Evolutionary conservation across 2,888 invertebrate genomes (phyloP), one percentile per base, ranked within the genome.

Genomic region (Leptodirus hochenwartii): DNA sequence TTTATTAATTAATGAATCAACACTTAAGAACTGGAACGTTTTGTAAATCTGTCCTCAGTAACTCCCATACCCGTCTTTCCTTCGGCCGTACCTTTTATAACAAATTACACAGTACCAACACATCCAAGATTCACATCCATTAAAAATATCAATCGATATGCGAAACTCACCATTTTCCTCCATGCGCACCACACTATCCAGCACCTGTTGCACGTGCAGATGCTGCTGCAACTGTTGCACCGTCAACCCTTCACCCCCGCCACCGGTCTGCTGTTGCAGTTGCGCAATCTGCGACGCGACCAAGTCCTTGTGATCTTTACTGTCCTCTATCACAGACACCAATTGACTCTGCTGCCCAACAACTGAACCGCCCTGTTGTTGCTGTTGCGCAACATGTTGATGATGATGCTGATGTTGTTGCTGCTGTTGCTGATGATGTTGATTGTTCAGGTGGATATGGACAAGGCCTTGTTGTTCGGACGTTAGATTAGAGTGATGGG

Each of bases 151-250:
- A n/a, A n/a, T n/a, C n/a, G 20, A 20, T 28, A 44, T 33, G 6
- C 27, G 11, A 20, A 37, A 34, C 25, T 45, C 42, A 28, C 49
- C 42, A 39, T 41, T 41, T 20, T 43, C 43, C 41, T 54, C 52
- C 46, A 53, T 44, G 13, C 51, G 46, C 5, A 51, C 51, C 32
- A 53, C 54, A 38, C 54, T 55, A 36, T 56, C 54, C 25, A 55
- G 41, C 11, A 67, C 70, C 58, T 71, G 69, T 47, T 68, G 68
- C 14, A 67, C 67, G 30, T 64, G 61, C 37, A 62, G 38, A 22
- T 37, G 15, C 12, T 66, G 66, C 39, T 67, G 66, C 41, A 67
- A 47, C 43, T 68, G 68, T 37, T 65, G 64, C 6, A 63, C 62
- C 1, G 63, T 63, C 17, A 64, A 53, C 0, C 59, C 56, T 38